Conservation (phyloP, 2,113 vertebrate genomes). For the Microcebus griseorufus region DNA sequence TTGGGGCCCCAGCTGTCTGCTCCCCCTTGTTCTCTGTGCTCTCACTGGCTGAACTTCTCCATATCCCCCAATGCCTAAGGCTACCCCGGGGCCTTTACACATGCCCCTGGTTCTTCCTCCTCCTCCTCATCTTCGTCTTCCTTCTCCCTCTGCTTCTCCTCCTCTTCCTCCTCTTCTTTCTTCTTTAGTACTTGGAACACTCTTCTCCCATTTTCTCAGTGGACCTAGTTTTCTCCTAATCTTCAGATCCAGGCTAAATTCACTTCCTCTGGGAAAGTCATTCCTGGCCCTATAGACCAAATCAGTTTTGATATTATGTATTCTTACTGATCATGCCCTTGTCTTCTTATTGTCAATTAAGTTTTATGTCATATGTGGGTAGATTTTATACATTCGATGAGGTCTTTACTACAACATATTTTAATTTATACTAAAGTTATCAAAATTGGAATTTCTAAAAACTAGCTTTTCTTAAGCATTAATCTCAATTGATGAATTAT, state of each 20-base stretch:
- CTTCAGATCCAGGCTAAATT: background rate
- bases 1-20: background rate
- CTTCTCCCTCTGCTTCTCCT: background rate
- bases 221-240: background rate
- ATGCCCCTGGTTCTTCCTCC: background rate
- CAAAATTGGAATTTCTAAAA: background rate
- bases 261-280: background rate
- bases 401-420: background rate
- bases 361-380: background rate
- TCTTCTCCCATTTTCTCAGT: background rate
- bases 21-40: background rate
- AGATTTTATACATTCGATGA: background rate
- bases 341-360: background rate
- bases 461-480: background rate
- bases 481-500: background rate
- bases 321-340: background rate
- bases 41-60: background rate
- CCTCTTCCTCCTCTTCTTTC: background rate
- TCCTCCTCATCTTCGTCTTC: background rate
- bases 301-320: background rate
- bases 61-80: background rate
- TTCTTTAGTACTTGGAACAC: background rate
- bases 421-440: background rate
- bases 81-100: background rate
- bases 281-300: background rate